Evolutionary conservation across 2,888 invertebrate genomes (phyloP).

Genomic region (Callyntrura guangdongensis): DNA sequence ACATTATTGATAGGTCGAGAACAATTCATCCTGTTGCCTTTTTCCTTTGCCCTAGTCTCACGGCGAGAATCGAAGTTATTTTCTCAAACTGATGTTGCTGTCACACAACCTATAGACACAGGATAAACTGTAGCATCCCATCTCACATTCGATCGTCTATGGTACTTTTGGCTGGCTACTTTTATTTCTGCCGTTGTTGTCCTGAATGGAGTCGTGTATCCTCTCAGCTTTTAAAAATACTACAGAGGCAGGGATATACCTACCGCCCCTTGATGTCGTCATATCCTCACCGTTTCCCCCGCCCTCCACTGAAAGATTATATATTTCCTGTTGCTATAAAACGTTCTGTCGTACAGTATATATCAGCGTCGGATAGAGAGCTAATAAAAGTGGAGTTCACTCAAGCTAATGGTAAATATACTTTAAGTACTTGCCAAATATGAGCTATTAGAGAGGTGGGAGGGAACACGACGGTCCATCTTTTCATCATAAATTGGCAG

Average conservation of each 20-base stretch:
- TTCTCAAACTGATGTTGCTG: conserved; percentile 18
- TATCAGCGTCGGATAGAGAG: neutral
- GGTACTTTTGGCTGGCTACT: neutral
- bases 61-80: conserved; percentile 36
- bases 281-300: neutral
- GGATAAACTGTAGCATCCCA: too few species aligned
- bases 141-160: too few species aligned
- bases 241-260: too few species aligned
- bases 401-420: conserved; percentile 58
- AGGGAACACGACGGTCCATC: conserved; percentile 6
- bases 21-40: conserved; percentile 70
- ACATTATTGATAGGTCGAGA: conserved; percentile 74
- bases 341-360: neutral
- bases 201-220: neutral
- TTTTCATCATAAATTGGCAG: conserved; percentile 63
- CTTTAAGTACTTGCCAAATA: conserved; percentile 41
- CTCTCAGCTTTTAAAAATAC: neutral
- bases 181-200: neutral
- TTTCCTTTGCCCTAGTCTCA: conserved; percentile 51
- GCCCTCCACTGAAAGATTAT: neutral
- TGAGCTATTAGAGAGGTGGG: conserved; percentile 10
- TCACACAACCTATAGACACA: neutral
- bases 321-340: conserved; percentile 14
- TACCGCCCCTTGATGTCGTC: neutral
- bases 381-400: conserved; percentile 36